A percentile compares a stretch with the other conserved stretches of the same genome.
These are phyloP conservation scores for Periparus ater DNA, from an alignment of 2,797 vertebrate species.

Conservation along the genomic window DNA sequence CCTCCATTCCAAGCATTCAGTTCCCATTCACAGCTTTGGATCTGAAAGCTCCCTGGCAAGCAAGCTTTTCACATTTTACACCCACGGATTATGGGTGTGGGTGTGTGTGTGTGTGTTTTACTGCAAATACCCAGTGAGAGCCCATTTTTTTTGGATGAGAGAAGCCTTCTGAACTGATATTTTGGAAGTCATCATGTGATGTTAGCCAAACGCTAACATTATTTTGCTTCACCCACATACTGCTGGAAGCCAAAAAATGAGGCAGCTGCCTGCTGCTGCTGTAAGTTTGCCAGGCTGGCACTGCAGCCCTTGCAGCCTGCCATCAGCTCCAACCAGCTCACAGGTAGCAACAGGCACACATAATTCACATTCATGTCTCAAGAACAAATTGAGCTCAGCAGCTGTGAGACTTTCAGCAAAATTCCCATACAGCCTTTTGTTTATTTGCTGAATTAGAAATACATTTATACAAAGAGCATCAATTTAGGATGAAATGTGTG, in stretches of 20 bases:
- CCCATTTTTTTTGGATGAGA: constrained; percentile 34
- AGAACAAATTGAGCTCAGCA: constrained; percentile 19
- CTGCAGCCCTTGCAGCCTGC: neutral
- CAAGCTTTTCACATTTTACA: constrained; percentile 37
- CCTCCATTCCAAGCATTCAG: constrained; percentile 28
- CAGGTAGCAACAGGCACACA: constrained; percentile 21
- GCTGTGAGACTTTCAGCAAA: neutral
- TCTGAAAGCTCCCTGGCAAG: constrained; percentile 50
- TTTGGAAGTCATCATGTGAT: constrained; percentile 26
- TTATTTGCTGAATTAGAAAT: constrained; percentile 3
- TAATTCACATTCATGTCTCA: neutral
- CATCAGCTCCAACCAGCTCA: neutral
- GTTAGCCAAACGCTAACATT: constrained; percentile 13
- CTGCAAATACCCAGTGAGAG: neutral
- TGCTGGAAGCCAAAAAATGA: constrained; percentile 13
- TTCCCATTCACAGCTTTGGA: constrained; percentile 40
- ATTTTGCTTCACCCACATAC: constrained; percentile 26
- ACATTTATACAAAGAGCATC: neutral
- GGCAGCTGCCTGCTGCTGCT: neutral
- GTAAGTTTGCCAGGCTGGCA: neutral
- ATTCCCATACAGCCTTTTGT: neutral
- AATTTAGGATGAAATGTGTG: neutral
- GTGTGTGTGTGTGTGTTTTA: neutral
- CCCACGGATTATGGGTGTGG: constrained; percentile 19
- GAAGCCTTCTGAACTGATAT: constrained; percentile 3